Evolutionary conservation across 2,888 invertebrate species (phyloP), one percentile per base, ranked within the genome.

Genomic region (Eudasyphora cyanicolor): DNA sequence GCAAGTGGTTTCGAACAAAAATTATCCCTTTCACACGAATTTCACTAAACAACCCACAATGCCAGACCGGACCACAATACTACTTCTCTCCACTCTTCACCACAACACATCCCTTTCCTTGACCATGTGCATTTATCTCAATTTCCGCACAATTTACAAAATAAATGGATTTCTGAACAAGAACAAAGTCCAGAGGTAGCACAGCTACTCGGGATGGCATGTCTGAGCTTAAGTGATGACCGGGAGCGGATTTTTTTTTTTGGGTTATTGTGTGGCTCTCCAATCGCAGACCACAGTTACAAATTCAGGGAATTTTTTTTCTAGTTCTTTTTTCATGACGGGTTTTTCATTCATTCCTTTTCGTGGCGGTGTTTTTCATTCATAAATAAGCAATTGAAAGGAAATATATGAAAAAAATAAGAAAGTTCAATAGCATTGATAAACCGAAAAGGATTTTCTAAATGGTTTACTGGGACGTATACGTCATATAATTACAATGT

Each of bases 71-170:
- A 45, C 57, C 57, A 57, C n/a, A n/a, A n/a, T n/a, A 27, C 27
- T 27, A 49, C 17, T 17, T 17, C 49, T 17, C 17, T 49, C 57
- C 27, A 57, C 27, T n/a, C n/a, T n/a, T n/a, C n/a, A 17, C 17
- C 27, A 12, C n/a, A n/a, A n/a, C n/a, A n/a, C n/a, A n/a, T n/a
- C n/a, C n/a, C n/a, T n/a, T n/a, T n/a, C n/a, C n/a, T n/a, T n/a
- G 27, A 70, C 38, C 57, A 60, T 35, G 45, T 60, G 74, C n/a
- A 60, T 74, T 74, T 60, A 60, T 74, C 38, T 19, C 74, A 60
- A 74, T 74, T 74, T 74, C 74, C 74, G 74, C 74, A 60, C 74
- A 57, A 74, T 74, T 74, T 74, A 74, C 42, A 60, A 60, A 38
- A 60, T 19, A 57, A 60, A 74, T 42, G 60, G 62, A 17, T 38